Evolutionary conservation across 1,140 invertebrate genomes (phyloP), one percentile per base, ranked within the genome.

Genomic region (Parasteatoda tepidariorum): DNA sequence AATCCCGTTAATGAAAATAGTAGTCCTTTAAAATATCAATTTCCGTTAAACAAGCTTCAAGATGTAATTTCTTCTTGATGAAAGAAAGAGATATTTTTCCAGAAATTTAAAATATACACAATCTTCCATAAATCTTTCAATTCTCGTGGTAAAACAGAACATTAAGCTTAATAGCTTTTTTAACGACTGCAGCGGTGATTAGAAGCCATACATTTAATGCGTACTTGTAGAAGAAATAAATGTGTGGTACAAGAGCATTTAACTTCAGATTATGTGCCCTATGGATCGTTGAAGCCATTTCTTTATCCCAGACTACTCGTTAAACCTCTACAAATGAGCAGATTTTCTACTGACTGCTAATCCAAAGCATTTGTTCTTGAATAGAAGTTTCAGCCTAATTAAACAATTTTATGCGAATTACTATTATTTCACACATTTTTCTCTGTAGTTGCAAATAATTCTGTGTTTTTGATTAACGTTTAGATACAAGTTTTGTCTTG

Each of bases 91-190:
- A n/a, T 18, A 13, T 9, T 48, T 48, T 48, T 48, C 38, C 1
- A 48, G 38, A 18, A 48, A 13, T 48, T 48, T 13, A 48, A 48
- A 48, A 48, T 18, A 48, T 9, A 48, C 9, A 48, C 4, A 48
- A 13, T 48, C 38, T 48, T 48, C 18, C 18, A 9, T 48, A 48
- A 48, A 48, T 48, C 38, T 18, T 48, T 48, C 38, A 48, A 13
- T 48, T 18, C 38, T 13, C 38, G 9, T 48, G 9, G 18, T 18
- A 48, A 48, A 13, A n/a, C n/a, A n/a, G 57, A 57, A 55, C 22
- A 28, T 55, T 15, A 57, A 57, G 28, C 48, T 71, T 71, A 31
- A 71, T 15, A 22, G 41, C 68, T n/a, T 57, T 71, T 64, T 71
- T 71, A 71, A 71, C 15, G 68, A 31, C 48, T 48, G 22, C 11